Base-by-base conservation (phyloP, 2,888 invertebrate genomes). In the Tenthredo amoena region DNA sequence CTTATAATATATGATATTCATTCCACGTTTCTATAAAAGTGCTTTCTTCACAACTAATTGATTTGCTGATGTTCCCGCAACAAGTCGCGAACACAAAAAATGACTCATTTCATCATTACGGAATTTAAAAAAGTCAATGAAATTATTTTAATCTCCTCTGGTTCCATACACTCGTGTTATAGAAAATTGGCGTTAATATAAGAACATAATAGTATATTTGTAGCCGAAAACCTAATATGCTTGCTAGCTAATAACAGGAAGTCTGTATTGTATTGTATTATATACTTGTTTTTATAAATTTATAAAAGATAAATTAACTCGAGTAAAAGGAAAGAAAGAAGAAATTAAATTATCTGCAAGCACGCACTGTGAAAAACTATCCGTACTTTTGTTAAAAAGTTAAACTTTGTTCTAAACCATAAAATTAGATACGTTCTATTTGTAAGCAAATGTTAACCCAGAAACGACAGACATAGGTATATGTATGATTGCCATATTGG, bases 391-490 rank as follows among this genome's bases (percentile, higher is more conserved):
- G 15, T 43, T 21, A 12, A 26, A 72, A 6, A 62, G 26, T 58
- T 21, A 21, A 76, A 21, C 9, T 40, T 62, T 58, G 65, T 21
- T 62, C 18, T 62, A 26, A 40, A 65, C 21, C 18, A n/a, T 40
- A 43, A 21, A 18, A 62, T 18, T 15, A 47, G 47, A 83, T 40
- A 18, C 55, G 58, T 55, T 55, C 43, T 40, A 43, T 43, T 43
- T 40, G 10, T 77, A 50, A 85, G 72, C 85, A 79, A 85, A 71
- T 79, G 85, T 85, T 90, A 91, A 92, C 92, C 93, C 93, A 93
- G 88, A 91, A 93, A 92, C 92, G 92, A 92, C 88, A 88, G 92
- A 91, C 90, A 88, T 77, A 68, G 68, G 85, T 65, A 84, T 65
- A 58, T 65, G 68, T 85, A 84, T 71, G 77, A 85, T 65, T 86